Conservation (phyloP, 2,797 vertebrate species). For the Hoplostethus atlanticus region DNA sequence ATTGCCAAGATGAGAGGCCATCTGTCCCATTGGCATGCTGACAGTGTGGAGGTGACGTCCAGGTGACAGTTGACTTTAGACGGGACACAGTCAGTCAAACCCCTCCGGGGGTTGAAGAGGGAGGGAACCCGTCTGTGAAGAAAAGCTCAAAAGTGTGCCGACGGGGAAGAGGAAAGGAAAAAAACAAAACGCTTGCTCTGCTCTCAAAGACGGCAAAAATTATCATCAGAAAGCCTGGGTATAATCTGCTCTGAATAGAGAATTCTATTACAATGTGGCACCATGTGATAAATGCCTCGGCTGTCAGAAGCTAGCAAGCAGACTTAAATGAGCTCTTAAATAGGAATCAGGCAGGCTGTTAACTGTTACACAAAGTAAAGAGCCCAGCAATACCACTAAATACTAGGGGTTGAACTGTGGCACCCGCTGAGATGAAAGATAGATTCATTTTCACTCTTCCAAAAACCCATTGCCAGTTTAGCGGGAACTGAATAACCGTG, state of each 20-base stretch:
- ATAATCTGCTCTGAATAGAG: constrained; percentile 83
- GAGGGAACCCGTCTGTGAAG: constrained; percentile 43
- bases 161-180: constrained; percentile 33
- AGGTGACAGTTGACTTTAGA: constrained; percentile 51
- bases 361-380: constrained; percentile 68
- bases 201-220: constrained; percentile 76
- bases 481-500: neutral
- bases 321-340: constrained; percentile 79
- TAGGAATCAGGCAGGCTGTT: constrained; percentile 65
- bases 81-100: constrained; percentile 43
- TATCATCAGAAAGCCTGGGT: constrained; percentile 79
- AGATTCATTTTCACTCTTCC: constrained; percentile 46
- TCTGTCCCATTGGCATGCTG: constrained; percentile 57
- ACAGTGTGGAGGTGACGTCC: constrained; percentile 39
- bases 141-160: constrained; percentile 56
- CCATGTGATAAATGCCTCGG: constrained; percentile 75
- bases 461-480: constrained; percentile 31
- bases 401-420: constrained; percentile 37
- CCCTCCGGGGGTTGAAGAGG: constrained; percentile 22
- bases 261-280: constrained; percentile 79
- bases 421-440: constrained; percentile 59
- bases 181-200: constrained; percentile 43
- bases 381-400: constrained; percentile 56
- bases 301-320: constrained; percentile 74
- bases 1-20: constrained; percentile 39